Conservation (phyloP, 2,797 vertebrate genomes). For the Malacoraja senta region DNA sequence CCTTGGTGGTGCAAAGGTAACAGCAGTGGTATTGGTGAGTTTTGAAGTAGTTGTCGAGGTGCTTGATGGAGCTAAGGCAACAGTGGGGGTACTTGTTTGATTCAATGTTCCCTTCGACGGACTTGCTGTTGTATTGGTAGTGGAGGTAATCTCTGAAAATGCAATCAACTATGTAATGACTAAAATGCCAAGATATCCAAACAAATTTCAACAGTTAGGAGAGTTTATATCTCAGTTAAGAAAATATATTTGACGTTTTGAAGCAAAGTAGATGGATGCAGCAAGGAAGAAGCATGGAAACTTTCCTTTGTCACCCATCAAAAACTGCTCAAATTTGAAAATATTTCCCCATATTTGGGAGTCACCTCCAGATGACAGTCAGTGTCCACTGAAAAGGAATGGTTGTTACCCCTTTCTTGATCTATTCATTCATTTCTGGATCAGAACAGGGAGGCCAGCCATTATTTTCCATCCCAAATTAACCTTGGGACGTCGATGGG, state of each 20-base stretch:
- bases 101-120: not conserved
- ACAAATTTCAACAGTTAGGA: not conserved
- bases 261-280: not conserved
- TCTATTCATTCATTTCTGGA: too few relatives aligned
- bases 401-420: too few relatives aligned
- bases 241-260: not conserved
- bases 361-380: too few relatives aligned
- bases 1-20: not conserved
- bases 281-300: not conserved
- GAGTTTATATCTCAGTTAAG: not conserved
- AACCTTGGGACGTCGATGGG: too few relatives aligned
- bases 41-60: not conserved
- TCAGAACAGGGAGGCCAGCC: too few relatives aligned
- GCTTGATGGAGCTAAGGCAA: too few relatives aligned
- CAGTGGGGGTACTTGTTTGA: not conserved
- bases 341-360: too few relatives aligned
- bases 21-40: not conserved
- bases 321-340: too few relatives aligned
- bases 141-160: not conserved
- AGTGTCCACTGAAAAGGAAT: too few relatives aligned
- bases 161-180: not conserved
- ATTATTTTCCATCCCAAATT: too few relatives aligned
- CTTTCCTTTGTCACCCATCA: not conserved
- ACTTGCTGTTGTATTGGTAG: not conserved
- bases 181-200: not conserved